Evolutionary conservation across 2,797 vertebrate genomes (phyloP).

Genomic region (Streptopelia turtur): DNA sequence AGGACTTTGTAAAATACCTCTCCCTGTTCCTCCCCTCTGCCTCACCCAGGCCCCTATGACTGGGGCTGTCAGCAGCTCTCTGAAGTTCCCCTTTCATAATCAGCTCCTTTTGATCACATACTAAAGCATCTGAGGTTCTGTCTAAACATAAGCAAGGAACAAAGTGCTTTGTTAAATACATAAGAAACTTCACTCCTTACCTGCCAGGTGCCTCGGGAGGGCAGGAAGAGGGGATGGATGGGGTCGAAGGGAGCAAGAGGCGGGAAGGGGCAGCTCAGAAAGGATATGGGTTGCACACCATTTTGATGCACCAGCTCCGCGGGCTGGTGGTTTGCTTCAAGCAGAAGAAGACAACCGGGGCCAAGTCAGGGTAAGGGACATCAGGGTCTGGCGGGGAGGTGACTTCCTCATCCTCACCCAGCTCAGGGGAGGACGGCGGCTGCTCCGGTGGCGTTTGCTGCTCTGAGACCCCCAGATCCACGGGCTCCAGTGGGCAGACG

Average conservation of each 20-base stretch:
- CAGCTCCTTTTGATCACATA: conserved; percentile 30
- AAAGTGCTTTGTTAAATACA: not conserved
- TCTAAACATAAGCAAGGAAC: not conserved
- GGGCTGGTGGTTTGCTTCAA: conserved; percentile 94
- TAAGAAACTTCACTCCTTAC: conserved; percentile 54
- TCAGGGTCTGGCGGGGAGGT: conserved; percentile 73
- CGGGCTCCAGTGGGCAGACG: conserved; percentile 53
- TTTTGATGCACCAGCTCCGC: conserved; percentile 93
- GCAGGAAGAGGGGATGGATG: not conserved
- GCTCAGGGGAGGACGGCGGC: conserved; percentile 54
- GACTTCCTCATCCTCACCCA: conserved; percentile 71
- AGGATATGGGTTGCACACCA: conserved; percentile 99
- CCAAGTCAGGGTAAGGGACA: conserved; percentile 91
- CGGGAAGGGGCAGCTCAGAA: conserved; percentile 16
- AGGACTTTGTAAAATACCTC: not conserved
- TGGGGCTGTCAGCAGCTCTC: not conserved
- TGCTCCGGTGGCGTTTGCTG: conserved; percentile 57
- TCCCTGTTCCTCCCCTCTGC: not conserved
- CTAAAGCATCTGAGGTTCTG: not conserved
- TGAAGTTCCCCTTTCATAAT: conserved; percentile 29
- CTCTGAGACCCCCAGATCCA: conserved; percentile 69
- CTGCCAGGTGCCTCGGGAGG: not conserved
- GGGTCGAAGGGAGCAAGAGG: not conserved
- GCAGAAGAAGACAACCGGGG: conserved; percentile 95
- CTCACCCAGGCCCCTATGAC: not conserved